Conservation (phyloP, 2,797 vertebrate genomes). For the Hydrophis major region DNA sequence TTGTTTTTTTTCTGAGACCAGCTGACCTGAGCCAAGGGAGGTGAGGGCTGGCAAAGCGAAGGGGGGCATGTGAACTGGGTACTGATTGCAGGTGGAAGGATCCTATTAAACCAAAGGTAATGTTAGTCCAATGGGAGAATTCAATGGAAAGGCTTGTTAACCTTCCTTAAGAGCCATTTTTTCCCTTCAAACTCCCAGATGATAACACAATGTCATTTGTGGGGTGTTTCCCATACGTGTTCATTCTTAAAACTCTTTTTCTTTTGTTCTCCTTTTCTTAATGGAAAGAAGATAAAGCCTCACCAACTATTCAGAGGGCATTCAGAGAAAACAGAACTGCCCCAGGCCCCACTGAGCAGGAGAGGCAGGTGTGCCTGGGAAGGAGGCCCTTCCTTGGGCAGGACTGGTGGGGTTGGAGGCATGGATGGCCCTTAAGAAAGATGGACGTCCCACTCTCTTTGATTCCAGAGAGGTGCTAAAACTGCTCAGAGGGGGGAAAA, state of each 20-base stretch:
- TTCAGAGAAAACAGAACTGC: constrained; percentile 60
- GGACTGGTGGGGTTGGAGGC: constrained; percentile 70
- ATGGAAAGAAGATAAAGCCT: constrained; percentile 50
- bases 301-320: constrained; percentile 50
- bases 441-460: constrained; percentile 71
- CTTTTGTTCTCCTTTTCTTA: constrained; percentile 5
- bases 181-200: constrained; percentile 58
- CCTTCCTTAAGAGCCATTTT: constrained; percentile 67
- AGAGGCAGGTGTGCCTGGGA: constrained; percentile 53
- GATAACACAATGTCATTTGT: constrained; percentile 63
- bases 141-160: constrained; percentile 69
- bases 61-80: constrained; percentile 22
- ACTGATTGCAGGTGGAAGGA: constrained; percentile 59
- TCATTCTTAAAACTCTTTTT: constrained; percentile 38
- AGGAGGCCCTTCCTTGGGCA: constrained; percentile 67
- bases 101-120: constrained; percentile 60
- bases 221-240: constrained; percentile 34
- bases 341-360: constrained; percentile 45
- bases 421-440: constrained; percentile 71
- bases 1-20: constrained; percentile 1
- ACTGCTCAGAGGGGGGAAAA: constrained; percentile 71
- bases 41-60: not conserved
- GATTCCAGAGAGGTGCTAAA: constrained; percentile 80
- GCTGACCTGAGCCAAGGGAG: not conserved
- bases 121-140: constrained; percentile 69